Evolutionary conservation across 2,888 invertebrate genomes (phyloP), one percentile per base, ranked within the genome.

Genomic region (Volucella zonaria): DNA sequence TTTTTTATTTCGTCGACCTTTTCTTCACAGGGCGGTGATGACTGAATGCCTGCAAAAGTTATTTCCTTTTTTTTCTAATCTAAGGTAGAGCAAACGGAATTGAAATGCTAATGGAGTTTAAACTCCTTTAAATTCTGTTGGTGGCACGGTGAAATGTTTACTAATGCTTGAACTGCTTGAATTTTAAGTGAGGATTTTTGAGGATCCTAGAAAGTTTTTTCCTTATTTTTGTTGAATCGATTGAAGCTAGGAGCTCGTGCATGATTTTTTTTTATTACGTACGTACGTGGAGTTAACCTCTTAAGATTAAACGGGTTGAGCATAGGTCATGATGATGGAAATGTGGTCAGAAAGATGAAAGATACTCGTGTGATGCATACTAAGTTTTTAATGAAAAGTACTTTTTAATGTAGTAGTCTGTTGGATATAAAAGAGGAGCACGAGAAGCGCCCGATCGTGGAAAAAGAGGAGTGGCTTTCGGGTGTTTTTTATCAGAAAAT

Each of bases 11-110:
- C 0, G 3, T 31, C 31, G 31, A 31, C 4, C 6, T 31, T 31
- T 31, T 31, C 31, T 31, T 31, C 79, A 61, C 79, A 75, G 47
- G 49, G 79, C 75, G 82, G 68, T 58, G 74, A 76, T 82, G 82
- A 47, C 9, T 59, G n/a, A 64, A 45, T 43, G 42, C 42, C n/a
- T 23, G 15, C n/a, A 54, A 15, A 58, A 62, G 15, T 56, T 68
- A 14, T 40, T 15, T 47, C 31, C 2, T 31, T 6, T 31, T 31
- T 31, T 31, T 31, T 31, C 6, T 6, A 6, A 31, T 31, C 6
- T 31, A 14, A 40, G 70, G 64, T 74, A 58, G 40, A 74, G 47
- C 74, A 77, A 51, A 77, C 64, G 38, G 62, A 73, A 71, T 78
- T 73, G 56, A 78, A 78, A 73, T 82, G 71, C 76, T 70, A 70